Percentiles rank a stretch among this genome's conserved stretches.
phyloP scores from a whole-genome alignment of 2,888 invertebrate species.

The Macroteleia sp. region DNA sequence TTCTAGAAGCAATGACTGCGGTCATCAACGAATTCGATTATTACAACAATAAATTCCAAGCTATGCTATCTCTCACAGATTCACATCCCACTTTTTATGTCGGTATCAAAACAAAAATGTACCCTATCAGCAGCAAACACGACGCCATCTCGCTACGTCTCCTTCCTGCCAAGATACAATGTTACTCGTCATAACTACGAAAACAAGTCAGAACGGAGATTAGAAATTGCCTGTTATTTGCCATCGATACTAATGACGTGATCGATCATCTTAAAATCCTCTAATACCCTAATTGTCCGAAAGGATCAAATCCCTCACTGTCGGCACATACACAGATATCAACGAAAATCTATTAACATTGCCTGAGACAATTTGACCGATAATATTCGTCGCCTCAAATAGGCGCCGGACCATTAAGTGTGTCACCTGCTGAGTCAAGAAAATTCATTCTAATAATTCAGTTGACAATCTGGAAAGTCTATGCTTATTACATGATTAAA shows the following conservation, averaged over 20 bases:
- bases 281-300: not conserved
- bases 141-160: too few relatives aligned
- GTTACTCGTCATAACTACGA: constrained; percentile 10
- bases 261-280: constrained; percentile 50
- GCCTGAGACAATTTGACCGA: constrained; percentile 16
- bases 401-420: constrained; percentile 2
- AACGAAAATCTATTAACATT: constrained; percentile 33
- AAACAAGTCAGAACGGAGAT: constrained; percentile 36
- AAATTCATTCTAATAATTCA: constrained; percentile 24
- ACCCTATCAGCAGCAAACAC: too few relatives aligned
- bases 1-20: too few relatives aligned
- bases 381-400: too few relatives aligned
- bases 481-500: constrained; percentile 58
- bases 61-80: too few relatives aligned
- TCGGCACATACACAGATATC: constrained; percentile 6
- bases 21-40: too few relatives aligned
- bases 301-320: not conserved
- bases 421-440: constrained; percentile 22
- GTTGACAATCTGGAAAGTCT: constrained; percentile 28
- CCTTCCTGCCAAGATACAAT: too few relatives aligned
- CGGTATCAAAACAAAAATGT: too few relatives aligned
- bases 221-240: constrained; percentile 38
- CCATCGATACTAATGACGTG: constrained; percentile 45
- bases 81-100: too few relatives aligned
- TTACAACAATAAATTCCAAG: too few relatives aligned